Percentiles rank a stretch among this genome's conserved stretches.
Evolutionary conservation across 2,113 vertebrate genomes (phyloP).

Genomic region (Gasterosteus aculeatus): DNA sequence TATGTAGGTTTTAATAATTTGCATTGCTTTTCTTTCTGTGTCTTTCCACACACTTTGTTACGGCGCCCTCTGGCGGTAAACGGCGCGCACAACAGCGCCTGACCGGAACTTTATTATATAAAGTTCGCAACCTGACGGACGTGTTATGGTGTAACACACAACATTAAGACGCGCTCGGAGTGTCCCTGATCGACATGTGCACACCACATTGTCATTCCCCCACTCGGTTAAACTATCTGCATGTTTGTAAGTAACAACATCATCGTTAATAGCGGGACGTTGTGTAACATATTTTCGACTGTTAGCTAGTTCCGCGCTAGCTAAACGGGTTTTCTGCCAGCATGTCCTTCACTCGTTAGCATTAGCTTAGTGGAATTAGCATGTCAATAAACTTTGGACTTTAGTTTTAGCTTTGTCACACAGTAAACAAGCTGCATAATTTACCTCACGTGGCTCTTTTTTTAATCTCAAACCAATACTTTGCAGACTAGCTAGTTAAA

Average conservation of each 20-base stretch:
- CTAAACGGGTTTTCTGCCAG: not conserved
- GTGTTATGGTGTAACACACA: conserved; percentile 74
- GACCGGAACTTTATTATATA: conserved; percentile 41
- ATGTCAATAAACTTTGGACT: conserved; percentile 54
- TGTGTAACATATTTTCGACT: not conserved
- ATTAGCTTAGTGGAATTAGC: conserved; percentile 52
- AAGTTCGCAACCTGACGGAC: conserved; percentile 19
- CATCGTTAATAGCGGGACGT: not conserved
- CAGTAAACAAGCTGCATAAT: not conserved
- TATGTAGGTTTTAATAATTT: not conserved
- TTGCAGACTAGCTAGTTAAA: not conserved
- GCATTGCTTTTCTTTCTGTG: no score
- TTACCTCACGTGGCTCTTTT: not conserved
- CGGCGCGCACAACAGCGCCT: not conserved
- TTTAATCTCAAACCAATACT: not conserved
- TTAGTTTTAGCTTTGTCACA: not conserved
- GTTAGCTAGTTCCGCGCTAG: not conserved
- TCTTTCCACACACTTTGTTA: not conserved
- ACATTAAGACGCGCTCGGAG: conserved; percentile 41
- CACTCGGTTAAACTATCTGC: not conserved
- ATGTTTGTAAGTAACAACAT: conserved; percentile 30
- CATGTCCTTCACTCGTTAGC: conserved; percentile 46
- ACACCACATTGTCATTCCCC: not conserved
- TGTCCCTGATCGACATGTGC: conserved; percentile 50
- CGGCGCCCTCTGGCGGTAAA: conserved; percentile 46